phyloP scores from a whole-genome alignment of 2,888 invertebrate species.

The Gisinianus flammeolus region DNA sequence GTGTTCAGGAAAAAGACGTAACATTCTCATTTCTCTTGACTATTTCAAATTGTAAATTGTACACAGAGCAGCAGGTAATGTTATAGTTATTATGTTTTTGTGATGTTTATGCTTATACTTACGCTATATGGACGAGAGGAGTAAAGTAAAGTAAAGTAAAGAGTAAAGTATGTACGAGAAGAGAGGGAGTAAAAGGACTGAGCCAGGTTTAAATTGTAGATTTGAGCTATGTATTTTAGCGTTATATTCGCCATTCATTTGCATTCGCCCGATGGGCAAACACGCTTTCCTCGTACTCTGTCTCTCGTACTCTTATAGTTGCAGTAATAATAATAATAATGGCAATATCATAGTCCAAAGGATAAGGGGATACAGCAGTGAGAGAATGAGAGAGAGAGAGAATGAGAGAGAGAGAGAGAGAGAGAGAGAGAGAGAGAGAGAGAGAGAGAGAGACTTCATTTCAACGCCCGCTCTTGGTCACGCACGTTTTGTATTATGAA shows the following conservation, averaged over 20 bases:
- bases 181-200: slow-evolving; percentile 1
- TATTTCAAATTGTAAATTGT: slow-evolving; percentile 23
- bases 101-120: too few species aligned
- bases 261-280: slow-evolving; percentile 35
- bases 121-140: background rate
- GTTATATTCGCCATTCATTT: slow-evolving; percentile 34
- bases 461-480: slow-evolving; percentile 36
- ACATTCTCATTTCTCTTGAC: slow-evolving; percentile 24
- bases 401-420: too few species aligned
- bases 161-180: background rate
- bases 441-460: slow-evolving; percentile 25
- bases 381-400: too few species aligned
- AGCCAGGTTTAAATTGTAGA: slow-evolving; percentile 32
- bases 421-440: background rate
- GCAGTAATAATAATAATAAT: background rate
- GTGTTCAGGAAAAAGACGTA: slow-evolving; percentile 9
- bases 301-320: background rate
- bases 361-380: too few species aligned
- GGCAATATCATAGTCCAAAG: too few species aligned
- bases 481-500: slow-evolving; percentile 24
- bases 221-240: slow-evolving; percentile 32
- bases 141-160: too few species aligned
- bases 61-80: background rate
- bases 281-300: slow-evolving; percentile 22
- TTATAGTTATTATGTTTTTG: too few species aligned